Evolutionary conservation across 2,888 invertebrate genomes (phyloP).

Genomic region (Drosophila paranaensis): DNA sequence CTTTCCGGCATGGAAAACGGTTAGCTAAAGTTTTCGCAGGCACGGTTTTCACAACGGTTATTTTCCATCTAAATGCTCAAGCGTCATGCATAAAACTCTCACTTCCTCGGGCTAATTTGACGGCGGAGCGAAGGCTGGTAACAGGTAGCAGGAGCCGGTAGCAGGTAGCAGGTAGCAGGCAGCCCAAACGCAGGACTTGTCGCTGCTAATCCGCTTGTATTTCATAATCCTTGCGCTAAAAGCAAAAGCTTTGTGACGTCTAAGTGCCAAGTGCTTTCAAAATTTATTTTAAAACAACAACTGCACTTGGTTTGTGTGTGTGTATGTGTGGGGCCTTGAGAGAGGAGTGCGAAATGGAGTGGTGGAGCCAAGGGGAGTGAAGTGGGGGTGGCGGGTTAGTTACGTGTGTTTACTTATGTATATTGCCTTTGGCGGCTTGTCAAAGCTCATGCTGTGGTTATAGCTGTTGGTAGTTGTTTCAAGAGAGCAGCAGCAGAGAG

Average conservation of each 20-base stretch:
- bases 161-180: constrained; percentile 1
- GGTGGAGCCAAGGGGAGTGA: neutral
- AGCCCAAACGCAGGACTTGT: constrained; percentile 16
- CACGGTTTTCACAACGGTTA: constrained; percentile 36
- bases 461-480: too few species aligned
- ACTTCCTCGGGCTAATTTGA: constrained; percentile 43
- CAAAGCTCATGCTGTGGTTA: constrained; percentile 4
- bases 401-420: neutral
- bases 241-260: constrained; percentile 56
- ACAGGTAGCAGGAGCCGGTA: neutral
- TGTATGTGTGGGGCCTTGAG: neutral
- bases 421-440: constrained; percentile 8
- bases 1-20: constrained; percentile 66
- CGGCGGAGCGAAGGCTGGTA: too few species aligned
- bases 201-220: constrained; percentile 74
- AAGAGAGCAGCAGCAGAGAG: neutral
- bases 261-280: constrained; percentile 68
- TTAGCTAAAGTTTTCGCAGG: constrained; percentile 54
- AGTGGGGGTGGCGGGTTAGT: neutral
- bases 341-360: neutral
- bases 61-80: constrained; percentile 58
- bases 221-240: constrained; percentile 69
- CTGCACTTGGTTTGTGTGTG: constrained; percentile 11
- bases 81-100: constrained; percentile 64
- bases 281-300: constrained; percentile 65